Conservation (phyloP, 1,140 invertebrate genomes). For the Heliconius hewitsoni region DNA sequence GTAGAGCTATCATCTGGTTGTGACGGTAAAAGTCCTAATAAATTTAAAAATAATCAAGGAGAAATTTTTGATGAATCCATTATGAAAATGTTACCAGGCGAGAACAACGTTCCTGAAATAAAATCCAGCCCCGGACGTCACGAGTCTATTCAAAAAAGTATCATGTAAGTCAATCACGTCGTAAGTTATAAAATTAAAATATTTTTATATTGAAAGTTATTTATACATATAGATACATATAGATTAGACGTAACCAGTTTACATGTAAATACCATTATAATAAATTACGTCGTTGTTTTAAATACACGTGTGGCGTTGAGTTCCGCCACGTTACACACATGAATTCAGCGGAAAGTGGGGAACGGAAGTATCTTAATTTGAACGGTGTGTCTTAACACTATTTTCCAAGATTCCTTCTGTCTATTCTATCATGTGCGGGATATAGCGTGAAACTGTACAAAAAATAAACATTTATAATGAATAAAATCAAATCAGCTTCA, state of each 20-base stretch:
- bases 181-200: neutral
- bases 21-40: constrained; percentile 44
- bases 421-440: too few relatives aligned
- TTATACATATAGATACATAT: neutral
- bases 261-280: neutral
- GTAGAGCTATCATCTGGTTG: constrained; percentile 52
- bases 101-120: constrained; percentile 52
- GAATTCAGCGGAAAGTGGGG: too few relatives aligned
- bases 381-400: too few relatives aligned
- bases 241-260: neutral
- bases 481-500: too few relatives aligned
- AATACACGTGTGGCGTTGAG: too few relatives aligned
- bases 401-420: too few relatives aligned
- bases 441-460: neutral
- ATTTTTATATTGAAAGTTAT: neutral
- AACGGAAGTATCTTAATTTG: too few relatives aligned
- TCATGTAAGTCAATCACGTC: constrained; percentile 60
- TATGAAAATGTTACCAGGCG: constrained; percentile 67
- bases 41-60: constrained; percentile 44
- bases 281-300: neutral
- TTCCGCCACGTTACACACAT: too few relatives aligned
- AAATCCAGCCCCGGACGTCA: constrained; percentile 47
- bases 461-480: neutral
- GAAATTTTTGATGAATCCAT: constrained; percentile 58
- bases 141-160: constrained; percentile 68